phyloP scores from a whole-genome alignment of 2,113 vertebrate genomes.

The Phaetusa simplex region DNA sequence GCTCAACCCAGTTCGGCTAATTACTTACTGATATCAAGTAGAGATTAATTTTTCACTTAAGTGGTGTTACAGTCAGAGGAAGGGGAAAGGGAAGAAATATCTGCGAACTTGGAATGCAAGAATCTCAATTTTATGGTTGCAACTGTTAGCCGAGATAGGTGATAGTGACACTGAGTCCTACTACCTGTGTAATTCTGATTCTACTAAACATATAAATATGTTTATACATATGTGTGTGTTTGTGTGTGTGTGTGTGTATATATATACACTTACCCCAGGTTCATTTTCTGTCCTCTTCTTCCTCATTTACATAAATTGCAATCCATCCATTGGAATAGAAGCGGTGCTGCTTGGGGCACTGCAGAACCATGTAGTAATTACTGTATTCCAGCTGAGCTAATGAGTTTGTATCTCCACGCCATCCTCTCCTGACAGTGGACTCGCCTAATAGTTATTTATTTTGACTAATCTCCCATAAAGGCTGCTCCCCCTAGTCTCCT shows the following conservation, averaged over 20 bases:
- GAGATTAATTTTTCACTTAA: background rate
- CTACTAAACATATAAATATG: background rate
- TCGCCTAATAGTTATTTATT: conserved; percentile 56
- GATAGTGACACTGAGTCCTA: background rate
- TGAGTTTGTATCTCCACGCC: background rate
- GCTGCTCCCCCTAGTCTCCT: background rate
- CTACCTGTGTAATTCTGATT: background rate
- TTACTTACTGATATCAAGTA: background rate
- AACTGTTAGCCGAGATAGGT: background rate
- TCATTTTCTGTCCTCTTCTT: background rate
- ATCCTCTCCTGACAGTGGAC: conserved; percentile 16
- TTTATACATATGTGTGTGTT: no score
- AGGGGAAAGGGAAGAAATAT: background rate
- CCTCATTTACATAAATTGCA: conserved; percentile 24
- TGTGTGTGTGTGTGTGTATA: no score
- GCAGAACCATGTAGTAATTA: conserved; percentile 1
- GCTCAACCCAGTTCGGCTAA: background rate
- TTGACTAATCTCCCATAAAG: conserved; percentile 46
- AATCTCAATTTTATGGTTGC: background rate
- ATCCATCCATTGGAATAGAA: background rate
- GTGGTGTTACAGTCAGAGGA: background rate
- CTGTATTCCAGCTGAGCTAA: conserved; percentile 49
- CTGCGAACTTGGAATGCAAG: background rate
- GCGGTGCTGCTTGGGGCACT: background rate
- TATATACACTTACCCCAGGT: background rate